Conservation (phyloP, 2,113 vertebrate genomes). For the Barnardius zonarius region DNA sequence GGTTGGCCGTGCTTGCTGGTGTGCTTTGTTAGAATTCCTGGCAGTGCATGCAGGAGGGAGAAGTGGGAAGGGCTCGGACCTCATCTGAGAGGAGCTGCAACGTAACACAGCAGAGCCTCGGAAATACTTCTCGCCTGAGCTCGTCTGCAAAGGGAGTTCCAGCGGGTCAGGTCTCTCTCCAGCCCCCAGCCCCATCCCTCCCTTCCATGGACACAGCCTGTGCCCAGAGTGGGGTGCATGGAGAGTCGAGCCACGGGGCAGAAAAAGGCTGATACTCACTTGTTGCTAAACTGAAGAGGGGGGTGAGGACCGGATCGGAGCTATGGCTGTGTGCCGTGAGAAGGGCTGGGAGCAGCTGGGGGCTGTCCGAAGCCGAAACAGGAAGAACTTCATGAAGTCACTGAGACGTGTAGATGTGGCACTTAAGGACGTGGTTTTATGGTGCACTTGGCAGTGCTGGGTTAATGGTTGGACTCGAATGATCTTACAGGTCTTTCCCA, state of each 20-base stretch:
- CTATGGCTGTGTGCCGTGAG: fast-evolving
- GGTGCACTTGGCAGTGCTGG: neutral
- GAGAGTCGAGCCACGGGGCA: fast-evolving
- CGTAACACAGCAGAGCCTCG: neutral
- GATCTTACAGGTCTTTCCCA: neutral
- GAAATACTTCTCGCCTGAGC: neutral
- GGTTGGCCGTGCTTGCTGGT: neutral
- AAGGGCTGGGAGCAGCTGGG: fast-evolving
- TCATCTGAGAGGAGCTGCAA: neutral
- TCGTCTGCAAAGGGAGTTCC: neutral
- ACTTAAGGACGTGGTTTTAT: neutral
- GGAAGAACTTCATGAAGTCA: neutral
- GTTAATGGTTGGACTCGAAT: neutral
- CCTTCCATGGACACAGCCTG: fast-evolving
- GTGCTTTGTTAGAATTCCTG: neutral
- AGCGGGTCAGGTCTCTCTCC: neutral
- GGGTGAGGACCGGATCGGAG: neutral
- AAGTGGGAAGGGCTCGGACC: fast-evolving
- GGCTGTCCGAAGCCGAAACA: fast-evolving
- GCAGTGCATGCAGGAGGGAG: neutral
- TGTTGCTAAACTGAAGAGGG: neutral
- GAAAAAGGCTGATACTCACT: neutral
- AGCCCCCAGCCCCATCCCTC: fast-evolving
- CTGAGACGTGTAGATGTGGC: neutral
- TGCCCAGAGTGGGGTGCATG: neutral